Evolutionary conservation across 2,113 vertebrate species (phyloP).

Genomic region (Laterallus jamaicensis): DNA sequence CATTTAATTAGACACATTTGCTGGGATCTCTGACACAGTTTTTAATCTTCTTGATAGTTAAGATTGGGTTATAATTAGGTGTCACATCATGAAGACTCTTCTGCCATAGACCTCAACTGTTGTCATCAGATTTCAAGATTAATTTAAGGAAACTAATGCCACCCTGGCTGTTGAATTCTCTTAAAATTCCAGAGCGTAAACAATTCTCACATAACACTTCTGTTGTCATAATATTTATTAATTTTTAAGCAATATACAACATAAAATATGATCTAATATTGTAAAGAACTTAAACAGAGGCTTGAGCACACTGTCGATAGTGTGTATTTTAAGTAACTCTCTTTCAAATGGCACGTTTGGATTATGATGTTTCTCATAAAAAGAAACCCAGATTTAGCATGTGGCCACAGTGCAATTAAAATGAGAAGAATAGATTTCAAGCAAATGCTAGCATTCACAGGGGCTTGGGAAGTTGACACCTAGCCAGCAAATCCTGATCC

Average conservation of each 20-base stretch:
- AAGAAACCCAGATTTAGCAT: neutral
- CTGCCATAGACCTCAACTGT: constrained; percentile 32
- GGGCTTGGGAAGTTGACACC: neutral
- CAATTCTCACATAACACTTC: constrained; percentile 29
- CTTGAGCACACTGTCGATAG: neutral
- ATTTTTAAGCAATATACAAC: neutral
- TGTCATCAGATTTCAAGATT: constrained; percentile 57
- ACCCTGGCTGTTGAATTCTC: constrained; percentile 10
- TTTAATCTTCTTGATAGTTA: constrained; percentile 41
- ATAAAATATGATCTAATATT: neutral
- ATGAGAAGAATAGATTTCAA: constrained; percentile 7
- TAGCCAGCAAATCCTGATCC: neutral
- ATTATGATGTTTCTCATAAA: neutral
- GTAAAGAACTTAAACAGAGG: neutral
- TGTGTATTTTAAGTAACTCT: neutral
- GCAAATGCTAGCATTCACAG: neutral
- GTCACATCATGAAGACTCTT: constrained; percentile 43
- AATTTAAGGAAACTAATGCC: constrained; percentile 54
- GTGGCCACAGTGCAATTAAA: constrained; percentile 13
- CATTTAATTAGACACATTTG: constrained; percentile 33
- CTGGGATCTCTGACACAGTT: constrained; percentile 45
- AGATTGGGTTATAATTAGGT: constrained; percentile 57
- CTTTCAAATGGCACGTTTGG: neutral
- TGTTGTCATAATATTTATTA: constrained; percentile 26
- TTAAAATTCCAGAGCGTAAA: constrained; percentile 51